Base-by-base conservation (phyloP, 2,797 vertebrate species). In the Eleutherodactylus coqui region DNA sequence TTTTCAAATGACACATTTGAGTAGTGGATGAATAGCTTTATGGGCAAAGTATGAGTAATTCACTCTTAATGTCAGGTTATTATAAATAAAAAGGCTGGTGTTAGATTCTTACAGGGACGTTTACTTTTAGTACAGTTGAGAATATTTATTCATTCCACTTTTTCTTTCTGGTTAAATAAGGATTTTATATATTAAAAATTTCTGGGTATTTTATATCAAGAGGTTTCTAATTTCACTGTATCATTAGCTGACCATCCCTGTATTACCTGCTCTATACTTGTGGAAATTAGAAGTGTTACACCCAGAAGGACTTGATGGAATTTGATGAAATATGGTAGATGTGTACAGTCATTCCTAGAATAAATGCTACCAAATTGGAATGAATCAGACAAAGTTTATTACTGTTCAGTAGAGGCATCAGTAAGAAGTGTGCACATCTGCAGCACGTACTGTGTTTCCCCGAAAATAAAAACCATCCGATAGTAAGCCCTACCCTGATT, bases 1-100 rank as follows among this genome's bases (percentile, higher is more conserved):
- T 45, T 70, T 51, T 47, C 19, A 85, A 58, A 77, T 79, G 75
- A 79, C 83, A 79, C 53, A 10, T 79, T 79, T 85, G 53, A 80
- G 84, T 60, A 80, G 64, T 80, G 29, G 51, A 73, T 80, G 84
- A 85, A 85, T 79, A 73, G 67, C 41, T 79, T 73, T 85, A 79
- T 80, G 29, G 76, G 51, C 64, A 80, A 79, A 73, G 64, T 80
- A 85, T 51, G 45, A 64, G 83, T 80, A 80, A 79, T 85, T 85
- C 84, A 47, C 43, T 79, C 27, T 80, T 79, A 80, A 47, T 80
- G 67, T 78, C 75, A 79, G 27, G 21, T 67, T 84, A 78, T 77
- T 47, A 84, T 83, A 83, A 75, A 83, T 84, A 78, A 78, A 69
- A 83, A 64, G 38, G 53, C 36, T 84, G 24, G 29, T 67, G 43